A percentile compares a stretch with the other conserved stretches of the same genome.
phyloP scores from a whole-genome alignment of 2,797 vertebrate species.

The Brotogeris chrysoptera region DNA sequence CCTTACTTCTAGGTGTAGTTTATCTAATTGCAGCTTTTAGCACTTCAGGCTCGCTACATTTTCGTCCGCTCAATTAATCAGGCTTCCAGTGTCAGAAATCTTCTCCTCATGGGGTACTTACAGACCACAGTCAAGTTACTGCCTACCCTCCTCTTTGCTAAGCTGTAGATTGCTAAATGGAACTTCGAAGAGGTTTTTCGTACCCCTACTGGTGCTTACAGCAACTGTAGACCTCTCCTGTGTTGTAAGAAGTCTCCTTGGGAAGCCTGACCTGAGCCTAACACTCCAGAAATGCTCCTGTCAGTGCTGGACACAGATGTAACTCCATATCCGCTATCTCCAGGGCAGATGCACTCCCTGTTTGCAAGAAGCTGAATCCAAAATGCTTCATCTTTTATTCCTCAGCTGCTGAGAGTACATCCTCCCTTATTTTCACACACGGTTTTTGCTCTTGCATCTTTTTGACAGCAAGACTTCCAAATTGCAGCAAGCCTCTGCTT shows the following conservation, averaged over 20 bases:
- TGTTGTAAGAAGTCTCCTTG: neutral
- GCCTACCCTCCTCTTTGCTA: neutral
- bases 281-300: neutral
- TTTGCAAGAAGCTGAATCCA: neutral
- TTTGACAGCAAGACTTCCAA: neutral
- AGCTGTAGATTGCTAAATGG: conserved; percentile 7
- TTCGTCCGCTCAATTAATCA: conserved; percentile 36
- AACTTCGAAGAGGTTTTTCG: neutral
- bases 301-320: neutral
- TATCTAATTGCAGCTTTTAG: conserved; percentile 56
- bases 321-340: rapidly evolving
- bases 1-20: neutral
- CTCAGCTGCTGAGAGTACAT: neutral
- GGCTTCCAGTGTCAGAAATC: conserved; percentile 22
- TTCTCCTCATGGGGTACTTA: conserved; percentile 48
- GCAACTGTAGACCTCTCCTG: neutral
- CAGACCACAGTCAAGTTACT: neutral
- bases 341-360: rapidly evolving
- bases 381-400: neutral
- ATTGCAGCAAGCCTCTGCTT: neutral
- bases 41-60: conserved; percentile 8
- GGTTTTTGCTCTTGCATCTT: neutral
- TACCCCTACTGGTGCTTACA: neutral
- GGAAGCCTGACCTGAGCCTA: neutral
- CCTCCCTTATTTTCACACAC: neutral